Evolutionary conservation across 2,797 vertebrate species (phyloP), one percentile per base, ranked within the genome.

Genomic region (Chelonia mydas): DNA sequence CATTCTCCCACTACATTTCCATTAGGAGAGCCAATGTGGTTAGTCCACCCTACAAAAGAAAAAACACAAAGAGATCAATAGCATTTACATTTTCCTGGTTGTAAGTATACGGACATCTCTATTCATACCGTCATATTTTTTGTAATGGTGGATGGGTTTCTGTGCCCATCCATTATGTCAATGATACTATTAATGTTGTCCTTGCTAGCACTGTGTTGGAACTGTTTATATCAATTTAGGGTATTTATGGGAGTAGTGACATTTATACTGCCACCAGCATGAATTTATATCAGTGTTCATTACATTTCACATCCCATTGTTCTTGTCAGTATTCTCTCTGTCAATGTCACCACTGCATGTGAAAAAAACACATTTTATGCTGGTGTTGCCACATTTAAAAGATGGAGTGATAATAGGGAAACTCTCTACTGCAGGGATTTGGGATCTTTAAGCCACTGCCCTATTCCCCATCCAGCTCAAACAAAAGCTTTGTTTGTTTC

Each of bases 41-140:
- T 47, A 94, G 79, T 49, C 83, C 95, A 90, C 83, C 88, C 12
- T 27, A 61, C 25, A 28, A 82, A 84, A 83, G 74, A 50, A 93
- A 90, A 92, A 92, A 6, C 59, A 91, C 27, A 96, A 90, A 41
- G 13, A 92, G 90, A 97, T 86, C 78, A 79, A 93, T 92, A 23
- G 3, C 68, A 91, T 81, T 95, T 94, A 85, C 81, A 7, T 93
- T 96, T 96, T 96, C 93, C 94, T 89, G 65, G 41, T 91, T 76
- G 12, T 93, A 95, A 94, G 45, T 51, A 21, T 4, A 90, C 55
- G 54, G 86, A 87, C 4, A 54, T 78, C 21, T 86, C 86, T 96
- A 82, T 72, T 45, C 7, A 21, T 85, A 61, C 11, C 1, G 1
- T 55, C 57, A 37, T 50, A 1, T 50, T 92, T 49, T 88, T 88